Evolutionary conservation across 1,140 invertebrate species (phyloP).

Genomic region (Pogonognathellus flavescens): DNA sequence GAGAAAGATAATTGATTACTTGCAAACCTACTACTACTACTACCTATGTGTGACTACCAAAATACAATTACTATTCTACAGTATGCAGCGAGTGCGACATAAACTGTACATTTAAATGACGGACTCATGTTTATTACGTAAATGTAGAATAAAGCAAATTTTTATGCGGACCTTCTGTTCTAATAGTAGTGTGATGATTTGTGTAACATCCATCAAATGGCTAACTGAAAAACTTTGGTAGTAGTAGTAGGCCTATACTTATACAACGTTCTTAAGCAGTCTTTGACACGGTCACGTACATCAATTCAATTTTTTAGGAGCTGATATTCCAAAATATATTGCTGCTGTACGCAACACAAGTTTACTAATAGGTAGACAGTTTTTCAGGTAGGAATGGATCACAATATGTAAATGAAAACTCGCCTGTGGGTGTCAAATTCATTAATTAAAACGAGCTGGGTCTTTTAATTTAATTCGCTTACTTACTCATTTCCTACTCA

Average conservation of each 20-base stretch:
- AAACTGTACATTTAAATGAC: too few relatives aligned
- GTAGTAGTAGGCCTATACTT: too few relatives aligned
- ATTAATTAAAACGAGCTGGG: slow-evolving; percentile 25
- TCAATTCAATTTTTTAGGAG: too few relatives aligned
- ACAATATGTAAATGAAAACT: slow-evolving; percentile 36
- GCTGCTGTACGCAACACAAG: too few relatives aligned
- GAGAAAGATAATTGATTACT: slow-evolving; percentile 20
- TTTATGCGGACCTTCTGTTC: not conserved
- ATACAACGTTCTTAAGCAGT: not conserved
- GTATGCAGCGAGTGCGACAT: too few relatives aligned
- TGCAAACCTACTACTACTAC: not conserved
- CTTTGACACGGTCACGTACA: slow-evolving; percentile 35
- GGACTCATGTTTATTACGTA: too few relatives aligned
- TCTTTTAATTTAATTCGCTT: slow-evolving; percentile 46
- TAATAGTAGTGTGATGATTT: not conserved
- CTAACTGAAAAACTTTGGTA: too few relatives aligned
- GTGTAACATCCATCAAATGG: too few relatives aligned
- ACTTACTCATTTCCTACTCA: slow-evolving; percentile 37
- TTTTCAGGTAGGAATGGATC: not conserved
- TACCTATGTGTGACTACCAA: too few relatives aligned
- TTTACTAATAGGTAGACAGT: not conserved
- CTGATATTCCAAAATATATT: too few relatives aligned
- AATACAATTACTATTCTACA: too few relatives aligned
- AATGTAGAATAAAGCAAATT: not conserved
- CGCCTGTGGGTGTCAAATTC: slow-evolving; percentile 21